Evolutionary conservation across 1,140 invertebrate genomes (phyloP).

Genomic region (Olivierus martensii): DNA sequence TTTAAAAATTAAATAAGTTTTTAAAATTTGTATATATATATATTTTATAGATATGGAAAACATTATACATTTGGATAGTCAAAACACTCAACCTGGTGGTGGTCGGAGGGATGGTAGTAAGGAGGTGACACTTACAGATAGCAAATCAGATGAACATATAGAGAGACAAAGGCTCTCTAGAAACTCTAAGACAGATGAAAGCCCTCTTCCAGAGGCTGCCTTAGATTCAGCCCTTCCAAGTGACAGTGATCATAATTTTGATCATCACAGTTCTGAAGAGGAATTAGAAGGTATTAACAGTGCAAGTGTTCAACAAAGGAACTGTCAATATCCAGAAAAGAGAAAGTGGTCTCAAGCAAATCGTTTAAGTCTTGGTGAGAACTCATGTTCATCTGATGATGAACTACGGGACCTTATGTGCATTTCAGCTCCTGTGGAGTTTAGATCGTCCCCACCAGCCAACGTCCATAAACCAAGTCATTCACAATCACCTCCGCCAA

Average conservation of each 20-base stretch:
- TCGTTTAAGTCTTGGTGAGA: conserved; percentile 22
- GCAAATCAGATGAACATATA: neutral
- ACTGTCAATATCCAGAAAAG: conserved; percentile 42
- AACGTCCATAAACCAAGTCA: conserved; percentile 59
- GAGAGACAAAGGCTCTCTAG: neutral
- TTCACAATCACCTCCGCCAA: conserved; percentile 23
- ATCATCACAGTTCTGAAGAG: conserved; percentile 75
- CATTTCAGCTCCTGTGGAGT: conserved; percentile 57
- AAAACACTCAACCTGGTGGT: too few relatives aligned
- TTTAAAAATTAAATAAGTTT: too few relatives aligned
- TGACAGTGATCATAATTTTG: conserved; percentile 43
- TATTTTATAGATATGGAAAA: conserved; percentile 27
- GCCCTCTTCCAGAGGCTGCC: neutral
- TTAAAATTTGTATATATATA: too few relatives aligned
- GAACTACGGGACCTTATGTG: conserved; percentile 46
- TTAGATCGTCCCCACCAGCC: conserved; percentile 73
- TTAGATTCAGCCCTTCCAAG: conserved; percentile 32
- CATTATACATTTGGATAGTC: conserved; percentile 14
- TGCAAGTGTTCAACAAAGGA: neutral
- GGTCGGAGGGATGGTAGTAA: too few relatives aligned
- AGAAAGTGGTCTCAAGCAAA: conserved; percentile 35
- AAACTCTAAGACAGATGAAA: neutral
- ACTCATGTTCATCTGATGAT: conserved; percentile 37
- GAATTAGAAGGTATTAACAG: conserved; percentile 70
- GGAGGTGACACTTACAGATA: too few relatives aligned